Evolutionary conservation across 2,888 invertebrate genomes (phyloP), one percentile per base, ranked within the genome.

Genomic region (Calameuta idolon): DNA sequence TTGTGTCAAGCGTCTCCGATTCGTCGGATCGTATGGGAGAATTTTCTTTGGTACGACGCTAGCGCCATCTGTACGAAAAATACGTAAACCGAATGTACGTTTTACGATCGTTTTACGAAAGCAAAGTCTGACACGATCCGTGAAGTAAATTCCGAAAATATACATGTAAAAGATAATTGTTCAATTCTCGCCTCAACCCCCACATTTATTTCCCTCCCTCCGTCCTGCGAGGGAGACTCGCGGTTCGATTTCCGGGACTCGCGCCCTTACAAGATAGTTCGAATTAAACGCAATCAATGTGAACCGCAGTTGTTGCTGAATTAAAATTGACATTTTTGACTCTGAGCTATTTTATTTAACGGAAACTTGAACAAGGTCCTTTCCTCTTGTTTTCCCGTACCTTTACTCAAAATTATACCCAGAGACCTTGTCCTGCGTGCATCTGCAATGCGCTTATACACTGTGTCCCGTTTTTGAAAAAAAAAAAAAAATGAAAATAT

Each of bases 381-480:
- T 23, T 55, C 55, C 55, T 23, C 55, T 9, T 55, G 23, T 1
- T 55, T 55, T 9, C 55, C 9, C 0, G 23, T 9, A 23, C 55
- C 9, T 1, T 55, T 23, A 0, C 2, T 15, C 4, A 9, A 5
- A 9, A 23, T 55, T 23, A 55, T 55, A 37, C 9, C 0, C 1
- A 23, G 5, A 40, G 5, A 40, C 15, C 12, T 15, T 23, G 4
- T 23, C 40, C 12, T 12, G 0, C 12, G 23, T 3, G 33, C 33
- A 33, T 33, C 3, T 33, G 3, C 33, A 33, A 3, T 55, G 9
- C 55, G 9, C 1, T 55, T 23, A 9, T 0, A 2, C 23, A 23
- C 9, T 2, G 33, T 3, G 5, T 5, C 1, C 2, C 0, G 15
- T 4, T 15, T 40, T 40, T 4, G 40, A 0, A 5, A 40, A 15